Evolutionary conservation across 1,140 invertebrate species (phyloP), one percentile per base, ranked within the genome.

Genomic region (Colletes gigas): DNA sequence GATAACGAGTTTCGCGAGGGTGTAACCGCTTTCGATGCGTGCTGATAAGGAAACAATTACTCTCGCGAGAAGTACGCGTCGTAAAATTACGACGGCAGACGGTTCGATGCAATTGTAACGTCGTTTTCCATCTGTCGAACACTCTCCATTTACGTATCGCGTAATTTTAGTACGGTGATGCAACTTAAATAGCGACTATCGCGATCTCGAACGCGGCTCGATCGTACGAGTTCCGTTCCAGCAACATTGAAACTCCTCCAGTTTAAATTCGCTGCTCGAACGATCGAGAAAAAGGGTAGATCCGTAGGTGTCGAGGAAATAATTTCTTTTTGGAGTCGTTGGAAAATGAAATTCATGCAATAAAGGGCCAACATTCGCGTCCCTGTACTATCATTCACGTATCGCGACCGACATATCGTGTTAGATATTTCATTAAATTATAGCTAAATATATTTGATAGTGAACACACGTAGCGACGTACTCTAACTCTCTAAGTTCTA

Each of bases 131-230:
- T 86, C 67, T 80, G 84, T 79, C 72, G 80, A 86, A 85, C 81
- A 50, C 63, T 77, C 63, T 77, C 78, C 30, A 44, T 80, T 63
- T 30, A 77, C 69, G 57, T 70, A 72, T 67, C 71, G 76, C 54
- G 50, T 74, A 71, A 82, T 86, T 85, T 86, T 86, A 77, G 76
- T 80, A 72, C 15, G 70, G 30, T 80, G 83, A 85, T 82, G 81
- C 78, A 85, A 86, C 71, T 63, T 47, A 59, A 73, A 71, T 6
- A 66, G 71, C 54, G 52, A 52, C 54, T 67, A n/a, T 65, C 19
- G 41, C 47, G 69, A 54, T 17, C 52, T 15, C n/a, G 21, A 21
- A 44, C 12, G 30, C n/a, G 9, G 69, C 19, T 59, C 14, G 3
- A 4, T 1, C 21, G 39, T 44, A n/a, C n/a, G n/a, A n/a, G n/a